A percentile compares a stretch with the other conserved stretches of the same genome.
Evolutionary conservation across 1,140 invertebrate genomes (phyloP).

Genomic region (Leptopilina boulardi): DNA sequence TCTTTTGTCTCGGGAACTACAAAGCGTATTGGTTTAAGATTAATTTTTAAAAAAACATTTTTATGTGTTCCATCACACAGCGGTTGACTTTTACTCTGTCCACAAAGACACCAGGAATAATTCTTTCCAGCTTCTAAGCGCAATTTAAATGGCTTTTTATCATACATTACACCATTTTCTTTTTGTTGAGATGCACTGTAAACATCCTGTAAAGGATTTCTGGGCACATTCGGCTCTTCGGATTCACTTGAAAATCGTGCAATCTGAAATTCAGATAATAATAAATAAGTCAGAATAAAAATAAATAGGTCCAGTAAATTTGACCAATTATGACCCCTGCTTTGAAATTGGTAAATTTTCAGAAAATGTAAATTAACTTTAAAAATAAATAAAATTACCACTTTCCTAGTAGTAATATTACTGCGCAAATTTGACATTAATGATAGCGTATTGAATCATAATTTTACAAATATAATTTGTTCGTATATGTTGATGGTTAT

Average conservation of each 20-base stretch:
- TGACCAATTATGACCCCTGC: too few species aligned
- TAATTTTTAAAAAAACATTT: conserved; percentile 83
- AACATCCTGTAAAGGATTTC: conserved; percentile 79
- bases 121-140: conserved; percentile 84
- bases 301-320: not conserved
- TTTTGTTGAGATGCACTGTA: conserved; percentile 79
- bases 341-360: not conserved
- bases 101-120: conserved; percentile 97
- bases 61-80: conserved; percentile 96
- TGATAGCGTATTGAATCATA: too few species aligned
- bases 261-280: not conserved
- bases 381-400: too few species aligned
- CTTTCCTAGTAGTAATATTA: too few species aligned
- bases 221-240: conserved; percentile 77
- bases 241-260: conserved; percentile 19
- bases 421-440: too few species aligned
- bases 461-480: too few species aligned
- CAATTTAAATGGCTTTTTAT: conserved; percentile 93
- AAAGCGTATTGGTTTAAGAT: conserved; percentile 87
- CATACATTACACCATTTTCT: conserved; percentile 86
- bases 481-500: too few species aligned
- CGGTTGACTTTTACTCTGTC: conserved; percentile 92
- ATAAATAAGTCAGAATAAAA: not conserved
- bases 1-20: conserved; percentile 92
- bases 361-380: not conserved